Base-by-base conservation (phyloP, 2,888 invertebrate genomes). In the Lagria hirta region DNA sequence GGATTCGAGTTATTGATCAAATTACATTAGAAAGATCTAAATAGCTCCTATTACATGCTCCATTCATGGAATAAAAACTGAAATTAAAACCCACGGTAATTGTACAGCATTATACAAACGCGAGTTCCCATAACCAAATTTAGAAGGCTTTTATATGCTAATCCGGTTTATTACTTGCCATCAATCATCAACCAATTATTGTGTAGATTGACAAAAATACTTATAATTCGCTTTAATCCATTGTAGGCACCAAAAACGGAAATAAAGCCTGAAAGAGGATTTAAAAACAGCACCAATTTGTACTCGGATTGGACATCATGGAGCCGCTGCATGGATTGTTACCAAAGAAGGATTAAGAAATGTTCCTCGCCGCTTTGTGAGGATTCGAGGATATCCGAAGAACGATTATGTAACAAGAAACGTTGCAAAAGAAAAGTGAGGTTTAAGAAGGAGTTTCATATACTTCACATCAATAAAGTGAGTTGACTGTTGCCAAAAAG, bases 291-390 rank as follows among this genome's bases (percentile, higher is more conserved):
- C 8, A 26, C 33, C 8, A 16, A n/a, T 6, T 16, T 33, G 4
- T 41, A 53, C 35, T 48, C 60, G 12, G 57, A 62, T 15, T 71
- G 70, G 70, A 58, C 67, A 1, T 51, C 62, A 3, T 71, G 70
- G 70, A 64, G 64, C 15, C 55, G 64, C 37, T 71, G 71, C 49
- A 55, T 62, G 14, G 60, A 67, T 37, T 71, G 80, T 24, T 73
- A 82, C 10, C 86, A 85, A 56, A 81, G 84, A 2, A 78, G 82
- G 54, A 91, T 92, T 90, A 84, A 85, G 42, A 74, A 80, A 15
- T 94, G 94, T 41, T 51, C 63, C 5, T 57, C 52, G 26, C 48
- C 54, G 1, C 55, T 45, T 35, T 69, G 69, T 43, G 56, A 56
- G 36, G 55, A 62, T 6, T 65, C 65, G 34, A 62, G 46, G 49